A percentile compares a stretch with the other conserved stretches of the same genome.
Conservation (phyloP, 2,888 invertebrate genomes). For the Augochlorella aurata region DNA sequence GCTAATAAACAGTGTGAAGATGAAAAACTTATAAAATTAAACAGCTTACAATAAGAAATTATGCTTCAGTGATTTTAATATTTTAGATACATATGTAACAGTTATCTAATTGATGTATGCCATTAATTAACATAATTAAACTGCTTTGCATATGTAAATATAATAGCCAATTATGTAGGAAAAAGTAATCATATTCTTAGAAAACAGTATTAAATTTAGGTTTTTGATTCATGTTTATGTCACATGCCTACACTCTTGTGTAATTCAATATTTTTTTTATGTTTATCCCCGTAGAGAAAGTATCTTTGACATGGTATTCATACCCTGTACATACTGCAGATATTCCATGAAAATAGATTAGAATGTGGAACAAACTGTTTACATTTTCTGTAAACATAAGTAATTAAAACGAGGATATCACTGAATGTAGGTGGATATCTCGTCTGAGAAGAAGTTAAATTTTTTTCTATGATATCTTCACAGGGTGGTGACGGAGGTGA, state of each 20-base stretch:
- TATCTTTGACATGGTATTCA: conserved; percentile 24
- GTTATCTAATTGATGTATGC: conserved; percentile 33
- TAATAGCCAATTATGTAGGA: conserved; percentile 25
- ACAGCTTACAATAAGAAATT: conserved; percentile 20
- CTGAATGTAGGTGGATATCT: conserved; percentile 24
- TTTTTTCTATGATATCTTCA: conserved; percentile 75
- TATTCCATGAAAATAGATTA: conserved; percentile 20
- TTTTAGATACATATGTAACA: conserved; percentile 34
- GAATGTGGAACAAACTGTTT: conserved; percentile 5
- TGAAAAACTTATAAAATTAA: conserved; percentile 37
- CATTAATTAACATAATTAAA: conserved; percentile 55
- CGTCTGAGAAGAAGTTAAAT: conserved; percentile 46
- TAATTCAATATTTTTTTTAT: conserved; percentile 13
- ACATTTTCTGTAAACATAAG: conserved; percentile 5
- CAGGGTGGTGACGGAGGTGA: conserved; percentile 83
- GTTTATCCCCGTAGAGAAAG: conserved; percentile 26
- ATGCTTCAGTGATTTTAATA: conserved; percentile 37
- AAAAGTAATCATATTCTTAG: conserved; percentile 14
- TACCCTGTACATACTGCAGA: conserved; percentile 18
- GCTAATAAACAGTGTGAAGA: conserved; percentile 22
- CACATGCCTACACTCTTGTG: background rate
- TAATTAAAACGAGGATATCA: conserved; percentile 29
- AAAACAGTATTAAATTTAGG: conserved; percentile 9
- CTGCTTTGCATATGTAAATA: conserved; percentile 38
- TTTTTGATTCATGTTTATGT: background rate